Evolutionary conservation across 2,888 invertebrate genomes (phyloP), one percentile per base, ranked within the genome.

Genomic region (Agrypnus murinus): DNA sequence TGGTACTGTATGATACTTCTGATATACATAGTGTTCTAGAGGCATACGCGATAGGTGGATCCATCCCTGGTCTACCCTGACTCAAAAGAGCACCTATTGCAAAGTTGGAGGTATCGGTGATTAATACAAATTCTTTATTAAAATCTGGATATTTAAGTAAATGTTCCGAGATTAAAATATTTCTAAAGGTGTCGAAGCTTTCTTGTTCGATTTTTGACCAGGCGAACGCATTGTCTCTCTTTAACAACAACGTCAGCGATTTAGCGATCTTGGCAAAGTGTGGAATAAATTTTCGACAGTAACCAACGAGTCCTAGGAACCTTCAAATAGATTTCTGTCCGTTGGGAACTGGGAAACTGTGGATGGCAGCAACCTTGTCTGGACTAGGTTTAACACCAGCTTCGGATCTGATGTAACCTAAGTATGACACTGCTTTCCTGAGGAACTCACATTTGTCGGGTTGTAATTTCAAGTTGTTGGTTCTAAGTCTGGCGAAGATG

Each of bases 141-240:
- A 84, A 85, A 59, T 84, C 81, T 6, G 82, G 82, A 40, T 82
- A 84, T 67, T 80, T 76, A 14, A 85, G 65, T 7, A 84, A 75
- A 0, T 83, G 83, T 32, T 69, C 71, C 17, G 67, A 66, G 7
- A 25, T 59, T 14, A 70, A n/a, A 14, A 70, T 8, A 34, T 48
- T 40, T 71, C 53, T 66, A 3, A 36, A 66, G 6, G 14, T 3
- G 9, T 69, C 12, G 32, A 70, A 70, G 40, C 38, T 12, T 12
- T 46, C 31, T 48, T 12, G 6, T 17, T 50, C 50, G 2, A 36
- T 19, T 31, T 9, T 6, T 25, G 43, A 10, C 8, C 12, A 1
- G n/a, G 45, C 15, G 25, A 31, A 70, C 60, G 19, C 38, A 55
- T 7, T 9, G 8, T 19, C 77, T 76, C 32, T 80, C 80, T 69